Percentiles rank a stretch among this genome's conserved stretches.
These are phyloP conservation scores for Alentia gelatinosa DNA, from an alignment of 2,888 invertebrate species.

Conservation along the genomic window DNA sequence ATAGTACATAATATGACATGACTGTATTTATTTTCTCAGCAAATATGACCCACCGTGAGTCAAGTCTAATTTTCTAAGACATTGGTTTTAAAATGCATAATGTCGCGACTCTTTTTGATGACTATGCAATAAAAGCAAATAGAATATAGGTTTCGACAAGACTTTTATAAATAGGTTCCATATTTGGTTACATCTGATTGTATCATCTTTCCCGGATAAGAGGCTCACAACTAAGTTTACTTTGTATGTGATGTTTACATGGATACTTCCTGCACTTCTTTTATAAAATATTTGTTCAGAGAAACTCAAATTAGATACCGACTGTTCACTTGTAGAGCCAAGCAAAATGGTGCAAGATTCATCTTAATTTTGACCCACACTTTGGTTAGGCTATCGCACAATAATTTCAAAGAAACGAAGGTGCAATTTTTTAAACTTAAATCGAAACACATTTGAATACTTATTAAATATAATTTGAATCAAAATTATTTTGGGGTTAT, in stretches of 20 bases:
- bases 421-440: not conserved
- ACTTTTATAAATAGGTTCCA: too few species aligned
- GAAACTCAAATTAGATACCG: not conserved
- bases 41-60: not conserved
- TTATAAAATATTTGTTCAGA: not conserved
- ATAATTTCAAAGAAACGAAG: not conserved
- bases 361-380: not conserved
- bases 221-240: too few species aligned
- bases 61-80: too few species aligned
- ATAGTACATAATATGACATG: not conserved
- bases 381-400: not conserved
- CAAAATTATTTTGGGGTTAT: not conserved
- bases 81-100: too few species aligned
- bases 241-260: not conserved
- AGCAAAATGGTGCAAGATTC: not conserved
- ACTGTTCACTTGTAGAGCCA: not conserved
- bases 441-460: not conserved
- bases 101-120: too few species aligned
- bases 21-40: constrained; percentile 5
- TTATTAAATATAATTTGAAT: not conserved
- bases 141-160: too few species aligned
- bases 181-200: too few species aligned
- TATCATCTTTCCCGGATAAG: too few species aligned
- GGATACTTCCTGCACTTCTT: not conserved
- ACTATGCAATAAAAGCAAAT: too few species aligned